These are phyloP conservation scores for Caradrina kadenii DNA, from an alignment of 2,888 invertebrate species.

Conservation along the genomic window DNA sequence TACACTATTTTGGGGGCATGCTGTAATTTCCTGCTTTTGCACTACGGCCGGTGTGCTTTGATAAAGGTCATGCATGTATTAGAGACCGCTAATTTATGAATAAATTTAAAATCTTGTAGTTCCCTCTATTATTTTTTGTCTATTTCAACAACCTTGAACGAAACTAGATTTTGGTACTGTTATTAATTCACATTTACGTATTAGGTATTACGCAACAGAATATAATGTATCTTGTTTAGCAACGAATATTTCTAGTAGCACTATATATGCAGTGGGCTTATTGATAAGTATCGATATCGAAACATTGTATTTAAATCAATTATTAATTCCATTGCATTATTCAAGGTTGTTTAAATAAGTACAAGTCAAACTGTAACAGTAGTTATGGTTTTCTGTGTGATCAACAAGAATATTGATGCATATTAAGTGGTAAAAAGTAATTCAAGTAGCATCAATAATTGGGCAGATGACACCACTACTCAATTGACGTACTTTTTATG, in stretches of 20 bases:
- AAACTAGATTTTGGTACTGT: constrained; percentile 16
- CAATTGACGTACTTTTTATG: too few relatives aligned
- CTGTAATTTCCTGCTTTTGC: background rate
- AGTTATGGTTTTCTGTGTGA: too few relatives aligned
- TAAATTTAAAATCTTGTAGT: constrained; percentile 13
- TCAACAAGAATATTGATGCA: constrained; percentile 3
- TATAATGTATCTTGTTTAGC: background rate
- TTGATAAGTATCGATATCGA: background rate
- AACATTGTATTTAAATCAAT: background rate
- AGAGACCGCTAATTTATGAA: constrained; percentile 1
- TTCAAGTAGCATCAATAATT: background rate
- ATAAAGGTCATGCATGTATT: constrained; percentile 3
- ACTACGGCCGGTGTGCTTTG: background rate
- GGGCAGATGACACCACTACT: too few relatives aligned
- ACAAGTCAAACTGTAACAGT: background rate
- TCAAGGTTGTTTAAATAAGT: constrained; percentile 24
- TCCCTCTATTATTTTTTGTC: constrained; percentile 8
- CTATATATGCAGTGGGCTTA: too few relatives aligned
- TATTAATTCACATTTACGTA: constrained; percentile 6
- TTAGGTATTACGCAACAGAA: background rate
- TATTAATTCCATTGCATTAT: background rate
- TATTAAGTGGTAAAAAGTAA: background rate
- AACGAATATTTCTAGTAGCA: too few relatives aligned
- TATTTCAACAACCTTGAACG: constrained; percentile 24
- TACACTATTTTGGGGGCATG: constrained; percentile 26